A percentile compares a stretch with the other conserved stretches of the same genome.
Evolutionary conservation across 2,113 vertebrate genomes (phyloP).

Genomic region (Tretioscincus oriximinensis): DNA sequence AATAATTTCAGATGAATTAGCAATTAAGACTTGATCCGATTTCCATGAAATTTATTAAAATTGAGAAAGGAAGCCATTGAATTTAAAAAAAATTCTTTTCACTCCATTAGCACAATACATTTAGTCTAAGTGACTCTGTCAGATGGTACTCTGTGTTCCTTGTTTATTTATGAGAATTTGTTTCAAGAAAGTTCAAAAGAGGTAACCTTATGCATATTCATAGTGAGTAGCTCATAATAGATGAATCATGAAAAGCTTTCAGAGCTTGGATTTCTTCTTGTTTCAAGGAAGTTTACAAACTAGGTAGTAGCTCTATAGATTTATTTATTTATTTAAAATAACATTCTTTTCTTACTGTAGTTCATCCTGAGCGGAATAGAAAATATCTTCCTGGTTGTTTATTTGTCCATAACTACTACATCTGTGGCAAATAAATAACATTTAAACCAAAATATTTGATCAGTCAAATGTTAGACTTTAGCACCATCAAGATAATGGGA

Average conservation of each 20-base stretch:
- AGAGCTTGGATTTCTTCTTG: constrained; percentile 50
- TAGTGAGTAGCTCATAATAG: constrained; percentile 70
- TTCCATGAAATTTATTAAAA: constrained; percentile 91
- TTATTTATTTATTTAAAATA: constrained; percentile 5
- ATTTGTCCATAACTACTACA: constrained; percentile 45
- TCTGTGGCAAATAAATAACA: constrained; percentile 59
- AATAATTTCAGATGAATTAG: constrained; percentile 99
- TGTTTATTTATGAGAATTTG: constrained; percentile 87
- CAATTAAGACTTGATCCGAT: constrained; percentile 93
- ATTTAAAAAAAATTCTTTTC: constrained; percentile 78
- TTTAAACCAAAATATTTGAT: not conserved
- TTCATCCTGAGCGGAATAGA: constrained; percentile 29
- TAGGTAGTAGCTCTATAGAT: constrained; percentile 29
- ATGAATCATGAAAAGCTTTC: constrained; percentile 70
- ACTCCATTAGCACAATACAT: constrained; percentile 78
- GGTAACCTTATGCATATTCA: constrained; percentile 80
- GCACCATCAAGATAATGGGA: not conserved
- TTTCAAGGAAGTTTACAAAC: constrained; percentile 51
- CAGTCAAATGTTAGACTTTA: not conserved
- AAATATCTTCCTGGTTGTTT: constrained; percentile 7
- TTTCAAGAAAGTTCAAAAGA: constrained; percentile 82
- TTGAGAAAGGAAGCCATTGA: constrained; percentile 84
- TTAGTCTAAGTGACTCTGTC: constrained; percentile 78
- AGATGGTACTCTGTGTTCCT: constrained; percentile 73
- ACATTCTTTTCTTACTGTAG: not conserved